Conservation (phyloP, 2,113 vertebrate species). For the Odontophorus gujanensis region DNA sequence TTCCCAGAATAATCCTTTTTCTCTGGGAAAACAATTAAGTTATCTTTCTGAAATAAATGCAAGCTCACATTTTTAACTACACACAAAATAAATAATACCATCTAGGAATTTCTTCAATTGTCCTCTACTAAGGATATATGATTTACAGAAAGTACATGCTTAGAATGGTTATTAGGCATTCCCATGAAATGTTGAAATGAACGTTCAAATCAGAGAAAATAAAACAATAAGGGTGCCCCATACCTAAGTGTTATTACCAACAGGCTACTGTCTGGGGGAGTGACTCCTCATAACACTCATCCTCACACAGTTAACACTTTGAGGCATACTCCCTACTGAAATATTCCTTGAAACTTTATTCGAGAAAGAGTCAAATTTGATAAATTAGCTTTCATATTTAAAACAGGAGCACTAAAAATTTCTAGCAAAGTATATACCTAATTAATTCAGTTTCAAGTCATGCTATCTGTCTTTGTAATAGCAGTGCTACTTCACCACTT, state of each 20-base stretch:
- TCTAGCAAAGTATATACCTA: background rate
- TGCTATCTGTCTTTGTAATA: background rate
- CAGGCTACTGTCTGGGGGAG: background rate
- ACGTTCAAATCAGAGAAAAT: background rate
- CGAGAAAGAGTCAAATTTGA: background rate
- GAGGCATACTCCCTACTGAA: background rate
- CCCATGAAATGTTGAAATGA: background rate
- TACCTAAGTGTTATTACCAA: background rate
- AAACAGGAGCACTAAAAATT: background rate
- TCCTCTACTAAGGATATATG: background rate
- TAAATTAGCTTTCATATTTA: background rate
- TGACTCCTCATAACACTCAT: background rate
- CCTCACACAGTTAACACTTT: background rate
- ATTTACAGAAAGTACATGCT: background rate
- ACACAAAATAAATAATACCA: background rate
- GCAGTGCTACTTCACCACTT: background rate
- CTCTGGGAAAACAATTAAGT: background rate
- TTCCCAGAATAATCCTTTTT: rapidly evolving
- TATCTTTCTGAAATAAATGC: background rate
- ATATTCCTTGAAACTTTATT: background rate
- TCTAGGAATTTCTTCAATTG: background rate
- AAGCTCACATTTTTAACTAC: background rate
- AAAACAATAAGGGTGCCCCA: background rate
- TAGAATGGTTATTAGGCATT: background rate
- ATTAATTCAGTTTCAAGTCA: background rate